A percentile compares a stretch with the other conserved stretches of the same genome.
Conservation (phyloP, 2,113 vertebrate genomes). For the Symphodus melops region DNA sequence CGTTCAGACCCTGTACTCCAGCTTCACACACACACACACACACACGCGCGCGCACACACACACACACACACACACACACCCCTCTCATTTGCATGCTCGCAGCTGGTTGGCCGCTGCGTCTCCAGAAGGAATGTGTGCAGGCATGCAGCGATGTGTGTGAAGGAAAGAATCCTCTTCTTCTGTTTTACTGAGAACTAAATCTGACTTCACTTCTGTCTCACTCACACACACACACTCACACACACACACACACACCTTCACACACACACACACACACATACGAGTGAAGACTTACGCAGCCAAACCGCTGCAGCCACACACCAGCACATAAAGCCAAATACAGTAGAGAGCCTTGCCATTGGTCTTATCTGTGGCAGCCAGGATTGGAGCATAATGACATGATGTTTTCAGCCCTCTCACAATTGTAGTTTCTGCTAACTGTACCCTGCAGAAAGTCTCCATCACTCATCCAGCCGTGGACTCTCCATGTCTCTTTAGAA, state of each 20-base stretch:
- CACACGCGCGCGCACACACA: no score
- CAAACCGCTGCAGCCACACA: constrained; percentile 47
- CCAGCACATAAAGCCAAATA: constrained; percentile 57
- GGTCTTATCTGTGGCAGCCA: constrained; percentile 46
- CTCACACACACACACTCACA: constrained; percentile 8
- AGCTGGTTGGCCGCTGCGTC: constrained; percentile 70
- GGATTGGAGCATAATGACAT: constrained; percentile 45
- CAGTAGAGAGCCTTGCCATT: constrained; percentile 49
- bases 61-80: constrained; percentile 57
- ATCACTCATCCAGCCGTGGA: not conserved
- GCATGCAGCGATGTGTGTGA: constrained; percentile 48
- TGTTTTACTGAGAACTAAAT: constrained; percentile 40
- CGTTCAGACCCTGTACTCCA: constrained; percentile 85
- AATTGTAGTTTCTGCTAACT: constrained; percentile 20
- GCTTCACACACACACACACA: constrained; percentile 68
- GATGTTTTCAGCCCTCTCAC: constrained; percentile 36
- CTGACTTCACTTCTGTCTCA: constrained; percentile 30
- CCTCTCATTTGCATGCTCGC: constrained; percentile 71
- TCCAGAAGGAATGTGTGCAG: constrained; percentile 72
- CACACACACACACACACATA: no score
- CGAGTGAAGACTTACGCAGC: constrained; percentile 34
- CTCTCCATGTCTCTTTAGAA: no score
- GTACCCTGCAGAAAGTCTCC: constrained; percentile 6
- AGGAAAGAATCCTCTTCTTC: constrained; percentile 56
- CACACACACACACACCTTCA: no score